Evolutionary conservation across 2,888 invertebrate species (phyloP), one percentile per base, ranked within the genome.

Genomic region (Tromatobia lineatoria): DNA sequence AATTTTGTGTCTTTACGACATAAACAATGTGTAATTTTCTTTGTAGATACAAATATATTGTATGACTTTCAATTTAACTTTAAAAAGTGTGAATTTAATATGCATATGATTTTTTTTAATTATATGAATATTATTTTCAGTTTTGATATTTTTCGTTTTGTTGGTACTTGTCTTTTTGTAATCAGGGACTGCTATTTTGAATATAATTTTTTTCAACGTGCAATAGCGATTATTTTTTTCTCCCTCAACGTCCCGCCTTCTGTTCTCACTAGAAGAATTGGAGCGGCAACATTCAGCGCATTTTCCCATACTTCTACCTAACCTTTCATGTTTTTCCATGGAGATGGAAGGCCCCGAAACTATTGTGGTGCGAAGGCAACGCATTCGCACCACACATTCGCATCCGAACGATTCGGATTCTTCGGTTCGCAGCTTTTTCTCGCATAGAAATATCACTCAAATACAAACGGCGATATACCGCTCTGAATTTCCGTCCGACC

Each of bases 301-400:
- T 52, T 64, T 71, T 78, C 42, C 11, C 69, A 59, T 69, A 66
- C 64, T 59, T 47, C 50, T 25, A 25, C 25, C n/a, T 54, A 54
- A 25, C 67, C 38, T 74, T 80, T 74, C 50, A 59, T 74, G 59
- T 61, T 74, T 82, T 70, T 69, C 74, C 52, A 74, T 70, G 74
- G 47, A 82, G 34, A 82, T 78, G 73, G 69, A 73, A 52, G 54
- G 52, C 18, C 73, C 52, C 23, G 29, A 23, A 23, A 15, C 15
- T 25, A 45, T 38, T 38, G n/a, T 67, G 20, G 13, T 59, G 73
- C 29, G 67, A 20, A 29, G 10, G 50, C 71, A 57, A 47, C 0
- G 38, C n/a, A 15, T 10, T 4, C 18, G 2, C 42, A 38, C 47
- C 42, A 38, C 47, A 34, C 29, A 6, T 50, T 50, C 29, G 38